A percentile compares a stretch with the other conserved stretches of the same genome.
These are phyloP conservation scores for Plutomurus gul DNA, from an alignment of 1,140 invertebrate genomes.

Conservation along the genomic window DNA sequence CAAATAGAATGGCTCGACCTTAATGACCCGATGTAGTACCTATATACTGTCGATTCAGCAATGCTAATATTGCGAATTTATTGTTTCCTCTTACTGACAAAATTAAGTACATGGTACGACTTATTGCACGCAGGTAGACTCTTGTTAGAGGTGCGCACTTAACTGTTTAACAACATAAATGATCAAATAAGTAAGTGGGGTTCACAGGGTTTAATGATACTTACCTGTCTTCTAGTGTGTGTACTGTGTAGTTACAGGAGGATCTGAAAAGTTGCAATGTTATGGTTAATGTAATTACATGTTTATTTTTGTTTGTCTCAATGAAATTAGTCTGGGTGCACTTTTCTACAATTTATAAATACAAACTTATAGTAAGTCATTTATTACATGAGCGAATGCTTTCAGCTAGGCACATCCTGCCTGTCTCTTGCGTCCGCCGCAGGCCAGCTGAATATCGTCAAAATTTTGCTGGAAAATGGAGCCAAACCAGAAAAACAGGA, in stretches of 20 bases:
- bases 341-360: slow-evolving; percentile 45
- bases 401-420: background rate
- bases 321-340: slow-evolving; percentile 48
- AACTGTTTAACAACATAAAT: too few species aligned
- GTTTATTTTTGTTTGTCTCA: slow-evolving; percentile 23
- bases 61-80: too few species aligned
- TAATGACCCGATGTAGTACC: background rate
- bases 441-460: slow-evolving; percentile 50
- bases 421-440: slow-evolving; percentile 45
- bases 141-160: too few species aligned
- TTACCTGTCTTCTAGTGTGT: background rate
- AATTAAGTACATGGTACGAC: background rate
- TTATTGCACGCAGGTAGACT: background rate
- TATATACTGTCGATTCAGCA: too few species aligned
- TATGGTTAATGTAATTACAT: slow-evolving; percentile 6
- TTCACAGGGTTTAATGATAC: background rate
- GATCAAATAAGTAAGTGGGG: background rate
- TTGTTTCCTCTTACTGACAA: too few species aligned
- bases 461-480: slow-evolving; percentile 49
- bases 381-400: slow-evolving; percentile 13
- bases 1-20: background rate
- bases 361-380: too few species aligned
- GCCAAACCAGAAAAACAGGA: slow-evolving; percentile 50
- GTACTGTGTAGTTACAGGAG: background rate
- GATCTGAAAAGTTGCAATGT: background rate